Conservation (phyloP, 2,888 invertebrate species). For the Perithous albicinctus region DNA sequence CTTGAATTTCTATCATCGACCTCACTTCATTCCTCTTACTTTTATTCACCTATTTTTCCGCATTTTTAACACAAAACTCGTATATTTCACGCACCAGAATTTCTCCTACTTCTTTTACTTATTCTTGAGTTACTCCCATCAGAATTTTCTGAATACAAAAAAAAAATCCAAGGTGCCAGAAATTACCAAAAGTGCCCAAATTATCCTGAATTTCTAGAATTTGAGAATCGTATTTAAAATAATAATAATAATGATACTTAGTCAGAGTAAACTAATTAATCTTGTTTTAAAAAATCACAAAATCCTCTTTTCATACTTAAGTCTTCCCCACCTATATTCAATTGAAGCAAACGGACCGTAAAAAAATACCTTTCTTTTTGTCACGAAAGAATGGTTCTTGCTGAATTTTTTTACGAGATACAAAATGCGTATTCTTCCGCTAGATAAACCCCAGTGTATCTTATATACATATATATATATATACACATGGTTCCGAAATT, state of each 20-base stretch:
- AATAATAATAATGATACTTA: no score
- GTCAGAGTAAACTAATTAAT: no score
- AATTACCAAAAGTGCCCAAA: no score
- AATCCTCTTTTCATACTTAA: not conserved
- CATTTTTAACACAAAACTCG: slow-evolving; percentile 14
- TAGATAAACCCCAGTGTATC: not conserved
- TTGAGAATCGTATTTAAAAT: no score
- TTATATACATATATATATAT: no score
- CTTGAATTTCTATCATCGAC: slow-evolving; percentile 17
- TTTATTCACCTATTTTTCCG: slow-evolving; percentile 14
- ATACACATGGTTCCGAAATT: not conserved
- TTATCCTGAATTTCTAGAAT: no score
- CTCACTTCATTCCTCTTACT: not conserved
- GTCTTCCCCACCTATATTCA: not conserved
- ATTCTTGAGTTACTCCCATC: no score
- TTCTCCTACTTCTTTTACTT: not conserved
- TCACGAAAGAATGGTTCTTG: not conserved
- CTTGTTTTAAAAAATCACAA: no score
- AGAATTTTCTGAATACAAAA: no score
- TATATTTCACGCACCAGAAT: slow-evolving; percentile 10
- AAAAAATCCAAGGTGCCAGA: no score
- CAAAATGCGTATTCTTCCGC: not conserved
- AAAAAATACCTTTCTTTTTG: not conserved
- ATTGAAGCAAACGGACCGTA: not conserved
- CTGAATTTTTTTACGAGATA: not conserved